phyloP scores from a whole-genome alignment of 2,888 invertebrate species.

The Cephalotes varians region DNA sequence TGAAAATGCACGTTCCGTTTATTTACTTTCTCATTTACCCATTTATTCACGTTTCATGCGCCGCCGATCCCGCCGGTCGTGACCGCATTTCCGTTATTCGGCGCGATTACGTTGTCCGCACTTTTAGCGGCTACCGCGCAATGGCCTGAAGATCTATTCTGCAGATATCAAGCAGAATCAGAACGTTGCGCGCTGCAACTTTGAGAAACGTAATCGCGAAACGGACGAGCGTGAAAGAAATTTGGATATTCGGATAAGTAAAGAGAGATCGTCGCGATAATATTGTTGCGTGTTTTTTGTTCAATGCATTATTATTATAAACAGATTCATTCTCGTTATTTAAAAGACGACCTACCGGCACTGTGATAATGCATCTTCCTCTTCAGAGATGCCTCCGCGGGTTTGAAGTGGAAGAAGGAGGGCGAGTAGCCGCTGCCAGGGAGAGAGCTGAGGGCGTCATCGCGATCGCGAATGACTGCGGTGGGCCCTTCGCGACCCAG shows the following conservation, averaged over 20 bases:
- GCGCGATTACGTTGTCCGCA: slow-evolving; percentile 36
- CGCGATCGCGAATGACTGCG: slow-evolving; percentile 89
- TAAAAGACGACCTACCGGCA: slow-evolving; percentile 76
- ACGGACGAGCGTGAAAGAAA: slow-evolving; percentile 59
- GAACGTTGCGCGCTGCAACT: slow-evolving; percentile 24
- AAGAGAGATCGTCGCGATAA: background rate
- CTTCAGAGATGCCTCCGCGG: slow-evolving; percentile 92
- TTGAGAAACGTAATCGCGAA: slow-evolving; percentile 28
- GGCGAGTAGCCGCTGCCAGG: slow-evolving; percentile 95
- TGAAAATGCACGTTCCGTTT: slow-evolving; percentile 3
- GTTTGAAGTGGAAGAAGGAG: slow-evolving; percentile 97
- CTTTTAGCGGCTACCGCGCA: slow-evolving; percentile 15
- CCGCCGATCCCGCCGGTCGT: slow-evolving; percentile 31
- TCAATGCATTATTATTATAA: background rate
- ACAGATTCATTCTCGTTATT: background rate
- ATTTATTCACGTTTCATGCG: slow-evolving; percentile 25
- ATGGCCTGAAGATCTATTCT: background rate
- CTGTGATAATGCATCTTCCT: slow-evolving; percentile 86
- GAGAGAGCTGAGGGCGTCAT: slow-evolving; percentile 93
- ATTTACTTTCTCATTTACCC: slow-evolving; percentile 33
- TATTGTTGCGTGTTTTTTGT: background rate
- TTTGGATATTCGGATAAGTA: slow-evolving; percentile 28
- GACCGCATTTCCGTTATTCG: slow-evolving; percentile 45
- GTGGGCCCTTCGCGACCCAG: slow-evolving; percentile 93
- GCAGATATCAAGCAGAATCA: slow-evolving; percentile 32